phyloP scores from a whole-genome alignment of 35 echinoderm and acorn worm species.

The Holothuria glaberrima region DNA sequence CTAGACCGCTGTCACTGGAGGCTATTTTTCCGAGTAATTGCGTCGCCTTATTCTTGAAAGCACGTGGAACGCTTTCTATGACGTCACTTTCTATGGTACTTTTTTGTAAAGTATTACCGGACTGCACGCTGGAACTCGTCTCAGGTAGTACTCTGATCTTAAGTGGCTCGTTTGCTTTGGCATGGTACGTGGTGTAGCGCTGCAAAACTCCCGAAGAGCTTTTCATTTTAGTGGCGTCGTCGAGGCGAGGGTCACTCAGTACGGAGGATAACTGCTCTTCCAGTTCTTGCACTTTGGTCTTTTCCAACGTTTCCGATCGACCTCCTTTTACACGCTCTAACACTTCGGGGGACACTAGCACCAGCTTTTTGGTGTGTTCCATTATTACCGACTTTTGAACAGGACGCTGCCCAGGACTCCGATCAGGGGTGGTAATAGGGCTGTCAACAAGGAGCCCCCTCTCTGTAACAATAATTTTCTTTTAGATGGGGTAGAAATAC shows the following conservation, averaged over 20 bases:
- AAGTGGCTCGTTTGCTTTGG: background rate
- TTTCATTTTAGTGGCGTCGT: background rate
- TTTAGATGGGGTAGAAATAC: background rate
- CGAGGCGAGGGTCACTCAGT: too few relatives aligned
- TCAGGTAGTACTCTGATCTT: background rate
- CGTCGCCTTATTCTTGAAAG: constrained; percentile 4
- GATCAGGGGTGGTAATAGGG: constrained; percentile 25
- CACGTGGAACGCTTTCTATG: background rate
- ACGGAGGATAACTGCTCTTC: background rate
- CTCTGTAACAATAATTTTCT: constrained; percentile 18
- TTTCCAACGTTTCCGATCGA: background rate
- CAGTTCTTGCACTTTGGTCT: constrained; percentile 29
- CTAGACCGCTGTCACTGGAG: background rate
- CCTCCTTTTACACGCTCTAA: constrained; percentile 3
- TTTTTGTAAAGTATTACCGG: background rate
- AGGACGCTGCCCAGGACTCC: constrained; percentile 17
- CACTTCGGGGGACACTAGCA: constrained; percentile 32
- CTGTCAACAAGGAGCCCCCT: background rate
- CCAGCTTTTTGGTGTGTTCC: constrained; percentile 27
- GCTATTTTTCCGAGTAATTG: background rate
- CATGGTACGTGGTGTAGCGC: background rate
- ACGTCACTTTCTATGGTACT: background rate
- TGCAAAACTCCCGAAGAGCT: background rate
- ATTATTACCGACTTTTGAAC: constrained; percentile 4
- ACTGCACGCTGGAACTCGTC: background rate